Evolutionary conservation across 1,140 invertebrate genomes (phyloP).

Genomic region (Dendrolimus punctatus): DNA sequence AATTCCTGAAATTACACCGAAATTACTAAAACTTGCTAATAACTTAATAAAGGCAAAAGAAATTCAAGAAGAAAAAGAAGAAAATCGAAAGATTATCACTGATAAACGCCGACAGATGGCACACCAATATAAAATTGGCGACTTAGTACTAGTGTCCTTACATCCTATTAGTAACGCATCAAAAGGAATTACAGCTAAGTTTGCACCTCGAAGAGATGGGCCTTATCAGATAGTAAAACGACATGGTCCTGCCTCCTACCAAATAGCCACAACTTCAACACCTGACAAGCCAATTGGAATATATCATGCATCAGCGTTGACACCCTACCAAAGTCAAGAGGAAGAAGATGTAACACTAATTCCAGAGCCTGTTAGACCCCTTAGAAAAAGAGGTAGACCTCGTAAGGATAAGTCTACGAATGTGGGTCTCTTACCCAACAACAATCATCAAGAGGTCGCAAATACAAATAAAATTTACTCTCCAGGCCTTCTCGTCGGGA

Average conservation of each 20-base stretch:
- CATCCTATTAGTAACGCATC: slow-evolving; percentile 22
- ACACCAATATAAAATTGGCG: slow-evolving; percentile 17
- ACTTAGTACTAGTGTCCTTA: slow-evolving; percentile 23
- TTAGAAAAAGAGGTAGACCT: slow-evolving; percentile 7
- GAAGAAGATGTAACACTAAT: background rate
- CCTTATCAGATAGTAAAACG: background rate
- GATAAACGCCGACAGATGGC: slow-evolving; percentile 8
- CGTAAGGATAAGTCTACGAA: background rate
- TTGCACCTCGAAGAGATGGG: slow-evolving; percentile 31
- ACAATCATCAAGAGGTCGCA: background rate
- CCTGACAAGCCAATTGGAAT: background rate
- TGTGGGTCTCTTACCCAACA: too few species aligned
- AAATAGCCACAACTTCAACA: background rate
- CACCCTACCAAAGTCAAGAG: background rate
- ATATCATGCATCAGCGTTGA: slow-evolving; percentile 2
- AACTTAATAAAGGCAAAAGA: slow-evolving; percentile 8
- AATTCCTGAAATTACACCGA: too few species aligned
- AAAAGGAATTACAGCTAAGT: slow-evolving; percentile 25
- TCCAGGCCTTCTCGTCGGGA: slow-evolving; percentile 6
- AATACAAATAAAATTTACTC: background rate
- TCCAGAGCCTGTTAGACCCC: slow-evolving; percentile 1
- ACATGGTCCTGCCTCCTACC: slow-evolving; percentile 1
- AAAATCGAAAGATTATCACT: slow-evolving; percentile 21
- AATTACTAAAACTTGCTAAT: too few species aligned
- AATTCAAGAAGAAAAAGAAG: slow-evolving; percentile 16